phyloP scores from a whole-genome alignment of 2,113 vertebrate genomes.

The Cephalopholis sonnerati region DNA sequence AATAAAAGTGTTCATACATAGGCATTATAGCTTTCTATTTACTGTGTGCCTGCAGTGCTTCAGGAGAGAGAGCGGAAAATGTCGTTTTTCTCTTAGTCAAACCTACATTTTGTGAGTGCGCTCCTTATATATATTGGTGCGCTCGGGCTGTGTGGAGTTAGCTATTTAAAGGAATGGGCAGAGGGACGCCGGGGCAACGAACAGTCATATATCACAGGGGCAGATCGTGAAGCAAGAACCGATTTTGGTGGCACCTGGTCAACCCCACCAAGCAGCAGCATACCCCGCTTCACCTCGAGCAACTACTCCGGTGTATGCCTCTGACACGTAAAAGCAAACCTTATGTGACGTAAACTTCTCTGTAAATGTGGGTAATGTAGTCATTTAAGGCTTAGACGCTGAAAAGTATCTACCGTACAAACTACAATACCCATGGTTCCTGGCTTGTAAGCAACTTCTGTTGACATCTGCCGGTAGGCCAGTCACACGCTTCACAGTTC shows the following conservation, averaged over 20 bases:
- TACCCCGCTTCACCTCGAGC: neutral
- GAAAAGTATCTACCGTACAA: accelerated
- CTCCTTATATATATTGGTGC: neutral
- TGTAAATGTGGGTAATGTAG: slow-evolving; percentile 67
- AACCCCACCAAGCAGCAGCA: too few species aligned
- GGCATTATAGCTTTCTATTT: neutral
- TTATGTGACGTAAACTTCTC: neutral
- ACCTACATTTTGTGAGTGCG: neutral
- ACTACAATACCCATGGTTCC: slow-evolving; percentile 73
- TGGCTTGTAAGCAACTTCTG: neutral
- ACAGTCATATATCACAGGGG: neutral
- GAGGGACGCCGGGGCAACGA: accelerated
- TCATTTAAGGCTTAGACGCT: neutral
- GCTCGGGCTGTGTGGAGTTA: neutral
- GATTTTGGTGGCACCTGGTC: neutral
- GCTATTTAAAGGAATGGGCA: too few species aligned
- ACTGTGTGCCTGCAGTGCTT: neutral
- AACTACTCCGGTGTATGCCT: neutral
- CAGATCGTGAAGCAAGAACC: neutral
- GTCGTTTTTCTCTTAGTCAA: neutral
- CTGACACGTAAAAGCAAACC: neutral
- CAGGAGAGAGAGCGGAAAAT: neutral
- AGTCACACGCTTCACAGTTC: neutral
- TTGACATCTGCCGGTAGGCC: slow-evolving; percentile 43
- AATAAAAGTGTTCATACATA: too few species aligned